A percentile compares a stretch with the other conserved stretches of the same genome.
These are phyloP conservation scores for Drosophila anomalata DNA, from an alignment of 2,888 invertebrate genomes.

Conservation along the genomic window DNA sequence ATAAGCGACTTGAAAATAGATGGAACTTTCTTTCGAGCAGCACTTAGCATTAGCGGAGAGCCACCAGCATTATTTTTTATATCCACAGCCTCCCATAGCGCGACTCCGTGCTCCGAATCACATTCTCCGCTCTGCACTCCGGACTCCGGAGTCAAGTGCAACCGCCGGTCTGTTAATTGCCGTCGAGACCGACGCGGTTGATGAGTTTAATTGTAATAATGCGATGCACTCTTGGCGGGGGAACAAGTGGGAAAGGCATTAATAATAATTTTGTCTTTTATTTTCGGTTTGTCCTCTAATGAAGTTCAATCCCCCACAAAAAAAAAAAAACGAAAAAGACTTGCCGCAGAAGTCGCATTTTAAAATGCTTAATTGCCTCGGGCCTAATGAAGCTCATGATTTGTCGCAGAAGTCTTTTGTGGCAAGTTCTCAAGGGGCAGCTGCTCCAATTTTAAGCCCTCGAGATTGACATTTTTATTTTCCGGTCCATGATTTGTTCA, in stretches of 20 bases:
- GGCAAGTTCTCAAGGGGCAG: slow-evolving; percentile 10
- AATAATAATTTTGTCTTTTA: slow-evolving; percentile 65
- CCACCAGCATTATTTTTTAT: slow-evolving; percentile 72
- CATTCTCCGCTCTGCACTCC: slow-evolving; percentile 2
- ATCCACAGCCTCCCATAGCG: slow-evolving; percentile 62
- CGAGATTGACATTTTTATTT: slow-evolving; percentile 17
- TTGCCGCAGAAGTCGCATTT: slow-evolving; percentile 43
- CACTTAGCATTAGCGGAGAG: slow-evolving; percentile 68
- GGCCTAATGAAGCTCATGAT: slow-evolving; percentile 72
- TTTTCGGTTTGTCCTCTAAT: slow-evolving; percentile 50
- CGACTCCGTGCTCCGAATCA: slow-evolving; percentile 1
- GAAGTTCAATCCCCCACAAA: slow-evolving; percentile 53
- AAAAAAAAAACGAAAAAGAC: slow-evolving; percentile 21
- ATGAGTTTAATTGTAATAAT: slow-evolving; percentile 80
- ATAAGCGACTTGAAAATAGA: slow-evolving; percentile 49
- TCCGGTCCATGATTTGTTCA: slow-evolving; percentile 6
- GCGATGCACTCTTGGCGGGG: slow-evolving; percentile 58
- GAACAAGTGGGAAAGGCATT: slow-evolving; percentile 64
- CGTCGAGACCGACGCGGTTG: slow-evolving; percentile 66
- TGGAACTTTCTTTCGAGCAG: slow-evolving; percentile 46
- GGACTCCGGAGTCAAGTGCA: slow-evolving; percentile 62
- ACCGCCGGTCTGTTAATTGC: slow-evolving; percentile 67
- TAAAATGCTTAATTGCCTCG: slow-evolving; percentile 68
- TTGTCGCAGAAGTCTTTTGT: slow-evolving; percentile 50
- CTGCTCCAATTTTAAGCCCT: slow-evolving; percentile 26